These are phyloP conservation scores for Alentia gelatinosa DNA, from an alignment of 2,888 invertebrate species.

Conservation along the genomic window DNA sequence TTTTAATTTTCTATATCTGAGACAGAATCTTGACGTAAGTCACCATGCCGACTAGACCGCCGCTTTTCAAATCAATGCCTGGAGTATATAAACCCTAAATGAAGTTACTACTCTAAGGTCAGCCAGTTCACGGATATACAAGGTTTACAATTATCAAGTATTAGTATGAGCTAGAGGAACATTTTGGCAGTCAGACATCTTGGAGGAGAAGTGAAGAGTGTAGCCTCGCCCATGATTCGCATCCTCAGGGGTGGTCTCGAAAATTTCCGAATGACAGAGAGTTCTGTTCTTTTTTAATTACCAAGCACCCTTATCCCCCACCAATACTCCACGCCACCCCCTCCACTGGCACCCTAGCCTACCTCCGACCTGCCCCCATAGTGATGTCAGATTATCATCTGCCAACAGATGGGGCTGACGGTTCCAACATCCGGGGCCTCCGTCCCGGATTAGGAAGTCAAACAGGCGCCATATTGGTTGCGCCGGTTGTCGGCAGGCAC, in stretches of 20 bases:
- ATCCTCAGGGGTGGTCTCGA: not conserved
- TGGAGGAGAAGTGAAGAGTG: too few species aligned
- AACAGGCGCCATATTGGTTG: constrained; percentile 45
- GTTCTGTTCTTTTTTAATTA: not conserved
- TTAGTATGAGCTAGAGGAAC: too few species aligned
- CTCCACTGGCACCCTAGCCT: not conserved
- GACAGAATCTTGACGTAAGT: too few species aligned
- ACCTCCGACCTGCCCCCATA: not conserved
- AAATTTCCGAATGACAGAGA: not conserved
- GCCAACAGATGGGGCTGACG: constrained; percentile 41
- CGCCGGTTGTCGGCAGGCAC: not conserved
- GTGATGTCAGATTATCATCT: constrained; percentile 25
- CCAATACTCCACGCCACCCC: not conserved
- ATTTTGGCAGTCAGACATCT: too few species aligned
- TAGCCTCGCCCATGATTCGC: too few species aligned
- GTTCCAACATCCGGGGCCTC: not conserved
- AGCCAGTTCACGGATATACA: too few species aligned
- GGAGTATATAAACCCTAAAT: too few species aligned
- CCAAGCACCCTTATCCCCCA: not conserved
- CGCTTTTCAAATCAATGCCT: too few species aligned
- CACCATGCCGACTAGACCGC: too few species aligned
- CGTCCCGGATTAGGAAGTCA: constrained; percentile 15
- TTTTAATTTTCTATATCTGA: too few species aligned
- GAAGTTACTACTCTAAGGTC: too few species aligned
- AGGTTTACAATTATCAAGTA: too few species aligned